These are phyloP conservation scores for Halictus ligatus DNA, from an alignment of 2,888 invertebrate species.

Conservation along the genomic window DNA sequence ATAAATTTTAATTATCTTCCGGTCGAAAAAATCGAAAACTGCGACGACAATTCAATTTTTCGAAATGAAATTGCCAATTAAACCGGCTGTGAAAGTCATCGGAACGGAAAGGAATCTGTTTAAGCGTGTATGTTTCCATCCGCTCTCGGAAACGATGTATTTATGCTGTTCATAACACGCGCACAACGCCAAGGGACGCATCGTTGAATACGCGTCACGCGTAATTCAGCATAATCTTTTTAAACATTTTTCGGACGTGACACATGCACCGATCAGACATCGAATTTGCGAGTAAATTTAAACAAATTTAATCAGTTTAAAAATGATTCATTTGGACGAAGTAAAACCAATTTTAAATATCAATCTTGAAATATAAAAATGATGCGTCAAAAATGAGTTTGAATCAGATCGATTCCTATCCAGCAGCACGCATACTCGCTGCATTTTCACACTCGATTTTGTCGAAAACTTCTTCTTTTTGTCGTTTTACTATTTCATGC, in stretches of 20 bases:
- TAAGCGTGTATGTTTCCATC: neutral
- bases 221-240: neutral
- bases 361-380: no score
- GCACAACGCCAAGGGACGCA: neutral
- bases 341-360: no score
- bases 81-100: neutral
- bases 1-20: conserved; percentile 1
- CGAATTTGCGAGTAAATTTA: neutral
- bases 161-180: neutral
- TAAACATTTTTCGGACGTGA: neutral
- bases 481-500: no score
- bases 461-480: no score
- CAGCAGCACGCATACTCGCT: no score
- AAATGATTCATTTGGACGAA: no score
- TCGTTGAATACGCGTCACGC: neutral
- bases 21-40: neutral
- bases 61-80: neutral
- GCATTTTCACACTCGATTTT: no score
- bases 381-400: no score
- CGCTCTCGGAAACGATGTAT: neutral
- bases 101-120: neutral
- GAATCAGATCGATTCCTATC: no score
- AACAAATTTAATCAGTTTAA: no score
- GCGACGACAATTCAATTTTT: neutral
- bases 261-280: neutral